Percentiles rank a stretch among this genome's conserved stretches.
Conservation (phyloP, 1,140 invertebrate species). For the Carcinoscorpius rotundicauda region DNA sequence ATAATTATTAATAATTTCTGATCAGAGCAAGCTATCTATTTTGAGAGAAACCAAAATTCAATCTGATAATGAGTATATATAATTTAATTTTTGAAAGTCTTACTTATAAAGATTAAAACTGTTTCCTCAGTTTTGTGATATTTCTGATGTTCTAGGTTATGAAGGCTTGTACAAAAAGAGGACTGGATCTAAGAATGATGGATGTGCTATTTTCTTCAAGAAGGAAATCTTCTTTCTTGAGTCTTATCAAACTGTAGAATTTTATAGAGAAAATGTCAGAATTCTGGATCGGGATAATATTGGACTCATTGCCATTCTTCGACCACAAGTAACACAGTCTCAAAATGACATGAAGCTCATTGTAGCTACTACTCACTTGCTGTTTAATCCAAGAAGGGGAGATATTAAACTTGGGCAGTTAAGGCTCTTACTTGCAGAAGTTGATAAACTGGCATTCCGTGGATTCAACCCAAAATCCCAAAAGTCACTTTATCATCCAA, state of each 20-base stretch:
- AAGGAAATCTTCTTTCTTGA: slow-evolving; percentile 45
- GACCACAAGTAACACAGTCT: slow-evolving; percentile 28
- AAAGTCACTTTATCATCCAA: slow-evolving; percentile 47
- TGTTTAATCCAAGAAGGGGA: slow-evolving; percentile 76
- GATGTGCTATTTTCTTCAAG: slow-evolving; percentile 72
- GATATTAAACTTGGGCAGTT: slow-evolving; percentile 78
- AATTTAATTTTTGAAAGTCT: background rate
- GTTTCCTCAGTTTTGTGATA: no score
- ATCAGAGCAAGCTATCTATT: slow-evolving; percentile 40
- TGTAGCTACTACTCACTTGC: slow-evolving; percentile 84
- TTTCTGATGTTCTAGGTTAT: slow-evolving; percentile 35
- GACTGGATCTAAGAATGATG: slow-evolving; percentile 55
- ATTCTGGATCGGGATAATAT: slow-evolving; percentile 77
- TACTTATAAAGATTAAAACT: slow-evolving; percentile 13
- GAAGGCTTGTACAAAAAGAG: slow-evolving; percentile 55
- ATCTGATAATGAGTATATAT: slow-evolving; percentile 4
- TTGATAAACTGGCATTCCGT: slow-evolving; percentile 58
- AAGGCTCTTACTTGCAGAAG: slow-evolving; percentile 60
- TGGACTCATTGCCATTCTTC: slow-evolving; percentile 61
- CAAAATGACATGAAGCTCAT: slow-evolving; percentile 43
- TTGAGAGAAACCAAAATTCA: slow-evolving; percentile 16
- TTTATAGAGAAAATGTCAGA: slow-evolving; percentile 32
- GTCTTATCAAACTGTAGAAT: slow-evolving; percentile 49
- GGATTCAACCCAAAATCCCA: slow-evolving; percentile 23
- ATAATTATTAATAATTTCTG: slow-evolving; percentile 79